Conservation (phyloP, 2,797 vertebrate genomes). For the Zalophus californianus region DNA sequence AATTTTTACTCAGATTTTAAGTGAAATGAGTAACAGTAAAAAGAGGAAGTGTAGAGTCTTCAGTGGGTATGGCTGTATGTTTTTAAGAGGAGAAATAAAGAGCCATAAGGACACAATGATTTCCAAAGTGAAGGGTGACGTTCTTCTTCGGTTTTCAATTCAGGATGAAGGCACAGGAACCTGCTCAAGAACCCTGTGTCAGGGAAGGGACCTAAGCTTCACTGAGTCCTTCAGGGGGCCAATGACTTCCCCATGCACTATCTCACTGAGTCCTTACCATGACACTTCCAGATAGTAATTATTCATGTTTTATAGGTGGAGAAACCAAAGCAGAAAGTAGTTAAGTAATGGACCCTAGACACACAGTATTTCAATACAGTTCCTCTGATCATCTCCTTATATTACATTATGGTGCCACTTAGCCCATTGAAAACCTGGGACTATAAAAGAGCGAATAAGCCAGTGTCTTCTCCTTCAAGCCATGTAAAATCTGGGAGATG, state of each 20-base stretch:
- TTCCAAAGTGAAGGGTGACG: not conserved
- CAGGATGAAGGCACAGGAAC: too few relatives aligned
- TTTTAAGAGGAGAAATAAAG: not conserved
- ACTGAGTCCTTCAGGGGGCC: not conserved
- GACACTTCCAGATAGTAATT: not conserved
- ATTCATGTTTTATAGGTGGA: not conserved
- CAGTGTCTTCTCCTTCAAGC: not conserved
- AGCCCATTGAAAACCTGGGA: not conserved
- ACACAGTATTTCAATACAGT: not conserved
- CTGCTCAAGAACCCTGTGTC: not conserved
- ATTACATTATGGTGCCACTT: not conserved
- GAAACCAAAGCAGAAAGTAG: not conserved
- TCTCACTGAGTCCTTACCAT: not conserved
- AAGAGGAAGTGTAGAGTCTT: not conserved
- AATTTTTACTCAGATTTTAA: not conserved
- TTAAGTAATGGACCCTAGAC: not conserved
- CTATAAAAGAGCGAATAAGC: not conserved
- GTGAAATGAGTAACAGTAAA: not conserved
- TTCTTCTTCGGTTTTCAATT: not conserved
- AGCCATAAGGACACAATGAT: not conserved
- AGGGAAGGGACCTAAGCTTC: not conserved
- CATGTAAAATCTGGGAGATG: not conserved
- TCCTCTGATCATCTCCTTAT: not conserved
- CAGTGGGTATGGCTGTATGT: too few relatives aligned
- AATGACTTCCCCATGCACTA: not conserved